Evolutionary conservation across 2,888 invertebrate genomes (phyloP).

Genomic region (Geotrupes spiniger): DNA sequence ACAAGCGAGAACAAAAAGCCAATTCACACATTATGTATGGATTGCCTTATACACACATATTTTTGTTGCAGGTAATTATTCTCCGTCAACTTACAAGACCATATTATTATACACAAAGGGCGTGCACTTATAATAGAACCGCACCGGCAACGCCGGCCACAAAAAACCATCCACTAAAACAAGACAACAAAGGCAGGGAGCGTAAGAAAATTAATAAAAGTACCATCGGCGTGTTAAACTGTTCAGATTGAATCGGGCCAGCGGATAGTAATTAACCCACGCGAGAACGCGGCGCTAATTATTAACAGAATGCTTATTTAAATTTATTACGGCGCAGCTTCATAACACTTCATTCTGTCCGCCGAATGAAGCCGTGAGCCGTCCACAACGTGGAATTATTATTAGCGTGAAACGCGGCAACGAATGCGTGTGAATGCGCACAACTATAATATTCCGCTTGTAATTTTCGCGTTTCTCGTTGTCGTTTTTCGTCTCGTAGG

Average conservation of each 20-base stretch:
- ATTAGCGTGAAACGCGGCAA: neutral
- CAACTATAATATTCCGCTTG: too few species aligned
- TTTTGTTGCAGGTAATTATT: slow-evolving; percentile 5
- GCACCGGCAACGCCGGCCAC: neutral
- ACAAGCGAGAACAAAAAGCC: too few species aligned
- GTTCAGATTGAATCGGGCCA: slow-evolving; percentile 7
- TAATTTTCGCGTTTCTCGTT: too few species aligned
- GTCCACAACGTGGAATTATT: slow-evolving; percentile 4
- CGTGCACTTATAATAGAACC: slow-evolving; percentile 3
- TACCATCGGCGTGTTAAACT: slow-evolving; percentile 7
- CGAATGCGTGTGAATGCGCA: too few species aligned
- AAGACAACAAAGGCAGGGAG: slow-evolving; percentile 7
- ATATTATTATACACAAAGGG: slow-evolving; percentile 6
- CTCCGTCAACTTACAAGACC: slow-evolving; percentile 5
- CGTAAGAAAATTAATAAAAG: slow-evolving; percentile 7
- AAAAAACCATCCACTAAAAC: slow-evolving; percentile 1
- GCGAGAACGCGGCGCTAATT: slow-evolving; percentile 28
- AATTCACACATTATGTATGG: too few species aligned
- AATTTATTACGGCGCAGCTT: slow-evolving; percentile 27
- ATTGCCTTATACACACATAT: neutral
- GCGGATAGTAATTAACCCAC: slow-evolving; percentile 26
- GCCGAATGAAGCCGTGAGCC: slow-evolving; percentile 3
- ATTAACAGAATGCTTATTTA: slow-evolving; percentile 32
- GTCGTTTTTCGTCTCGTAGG: too few species aligned
- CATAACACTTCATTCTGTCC: slow-evolving; percentile 7